Percentiles rank a stretch among this genome's conserved stretches.
Conservation (phyloP, 2,888 invertebrate species). For the Sericinus montela region DNA sequence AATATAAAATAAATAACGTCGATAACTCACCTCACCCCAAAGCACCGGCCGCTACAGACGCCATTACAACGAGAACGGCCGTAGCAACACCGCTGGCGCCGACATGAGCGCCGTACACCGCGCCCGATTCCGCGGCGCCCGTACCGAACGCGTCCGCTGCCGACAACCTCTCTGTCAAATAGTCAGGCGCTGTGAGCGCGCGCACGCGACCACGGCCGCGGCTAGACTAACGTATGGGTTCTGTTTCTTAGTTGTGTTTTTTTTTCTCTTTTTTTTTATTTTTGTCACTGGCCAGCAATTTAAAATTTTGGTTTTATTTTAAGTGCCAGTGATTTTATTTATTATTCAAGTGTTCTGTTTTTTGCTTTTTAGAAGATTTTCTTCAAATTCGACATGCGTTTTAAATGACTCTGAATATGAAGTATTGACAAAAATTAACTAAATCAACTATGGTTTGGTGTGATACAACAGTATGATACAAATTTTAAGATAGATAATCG, state of each 20-base stretch:
- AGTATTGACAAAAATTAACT: too few relatives aligned
- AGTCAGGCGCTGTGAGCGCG: conserved; percentile 40
- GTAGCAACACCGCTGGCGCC: conserved; percentile 82
- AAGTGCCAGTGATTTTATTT: too few relatives aligned
- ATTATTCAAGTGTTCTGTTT: too few relatives aligned
- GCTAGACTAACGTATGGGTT: conserved; percentile 30
- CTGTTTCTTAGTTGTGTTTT: conserved; percentile 29
- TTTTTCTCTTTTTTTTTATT: conserved; percentile 16
- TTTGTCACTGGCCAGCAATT: not conserved
- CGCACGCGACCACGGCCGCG: conserved; percentile 39
- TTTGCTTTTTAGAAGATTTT: too few relatives aligned
- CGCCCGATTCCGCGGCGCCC: conserved; percentile 37
- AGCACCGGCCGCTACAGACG: conserved; percentile 83
- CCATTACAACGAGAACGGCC: conserved; percentile 80
- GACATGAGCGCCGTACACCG: conserved; percentile 49
- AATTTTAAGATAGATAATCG: too few relatives aligned
- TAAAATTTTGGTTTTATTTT: too few relatives aligned
- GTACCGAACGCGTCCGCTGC: conserved; percentile 64
- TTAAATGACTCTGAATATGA: too few relatives aligned
- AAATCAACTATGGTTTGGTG: too few relatives aligned
- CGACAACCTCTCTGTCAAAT: conserved; percentile 61
- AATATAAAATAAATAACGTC: conserved; percentile 19
- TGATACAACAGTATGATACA: too few relatives aligned
- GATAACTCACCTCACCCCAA: conserved; percentile 86
- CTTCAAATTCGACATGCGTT: too few relatives aligned